Evolutionary conservation across 2,113 vertebrate genomes (phyloP).

Genomic region (Spermophilus dauricus): DNA sequence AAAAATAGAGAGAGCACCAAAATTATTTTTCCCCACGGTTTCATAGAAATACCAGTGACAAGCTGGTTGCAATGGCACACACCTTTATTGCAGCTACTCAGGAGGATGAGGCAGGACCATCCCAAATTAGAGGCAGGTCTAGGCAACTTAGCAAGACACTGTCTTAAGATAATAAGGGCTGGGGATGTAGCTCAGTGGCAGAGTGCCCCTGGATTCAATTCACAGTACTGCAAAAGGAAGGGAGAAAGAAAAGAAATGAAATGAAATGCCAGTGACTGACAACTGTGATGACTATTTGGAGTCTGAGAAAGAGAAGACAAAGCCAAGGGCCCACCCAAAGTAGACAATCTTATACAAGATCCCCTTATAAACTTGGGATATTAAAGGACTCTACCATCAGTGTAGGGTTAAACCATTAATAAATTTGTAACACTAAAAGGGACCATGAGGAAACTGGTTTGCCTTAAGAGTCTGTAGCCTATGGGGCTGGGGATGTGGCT

Average conservation of each 20-base stretch:
- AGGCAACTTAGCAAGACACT: too few species aligned
- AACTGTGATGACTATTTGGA: neutral
- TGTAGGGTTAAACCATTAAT: neutral
- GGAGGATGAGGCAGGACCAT: too few species aligned
- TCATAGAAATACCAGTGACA: conserved; percentile 26
- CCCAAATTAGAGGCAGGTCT: too few species aligned
- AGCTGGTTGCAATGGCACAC: too few species aligned
- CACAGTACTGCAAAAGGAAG: too few species aligned
- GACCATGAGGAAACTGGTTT: neutral
- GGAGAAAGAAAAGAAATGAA: too few species aligned
- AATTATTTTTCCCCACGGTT: neutral
- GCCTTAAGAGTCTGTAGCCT: neutral
- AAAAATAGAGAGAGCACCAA: neutral
- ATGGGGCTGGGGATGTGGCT: neutral
- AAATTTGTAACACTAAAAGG: neutral
- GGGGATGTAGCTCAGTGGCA: too few species aligned
- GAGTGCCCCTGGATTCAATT: too few species aligned
- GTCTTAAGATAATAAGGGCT: too few species aligned
- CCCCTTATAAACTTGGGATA: neutral
- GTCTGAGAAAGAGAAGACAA: neutral
- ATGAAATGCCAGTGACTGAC: neutral
- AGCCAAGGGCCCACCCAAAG: neutral
- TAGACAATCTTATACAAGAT: neutral
- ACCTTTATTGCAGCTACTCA: too few species aligned
- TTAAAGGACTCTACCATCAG: neutral